Percentiles rank a stretch among this genome's conserved stretches.
Evolutionary conservation across 2,113 vertebrate species (phyloP).

Genomic region (Sebastes fasciatus): DNA sequence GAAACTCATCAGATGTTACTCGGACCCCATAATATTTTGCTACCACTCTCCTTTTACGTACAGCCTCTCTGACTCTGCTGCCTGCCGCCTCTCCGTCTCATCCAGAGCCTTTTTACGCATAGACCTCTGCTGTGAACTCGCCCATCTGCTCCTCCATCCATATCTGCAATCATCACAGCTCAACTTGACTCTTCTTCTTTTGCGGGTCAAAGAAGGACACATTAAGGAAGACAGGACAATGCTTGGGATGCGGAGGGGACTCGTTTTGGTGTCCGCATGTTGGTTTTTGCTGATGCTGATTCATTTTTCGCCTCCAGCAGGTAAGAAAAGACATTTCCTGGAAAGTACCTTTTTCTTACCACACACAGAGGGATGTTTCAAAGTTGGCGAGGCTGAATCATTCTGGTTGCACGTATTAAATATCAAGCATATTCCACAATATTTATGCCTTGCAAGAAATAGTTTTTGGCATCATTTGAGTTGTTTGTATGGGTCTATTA

Average conservation of each 20-base stretch:
- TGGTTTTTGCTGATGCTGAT: slow-evolving; percentile 69
- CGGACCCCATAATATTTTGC: slow-evolving; percentile 17
- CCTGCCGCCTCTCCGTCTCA: background rate
- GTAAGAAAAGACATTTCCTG: slow-evolving; percentile 59
- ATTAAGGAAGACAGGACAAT: slow-evolving; percentile 38
- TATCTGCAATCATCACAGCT: background rate
- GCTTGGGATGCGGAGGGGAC: slow-evolving; percentile 44
- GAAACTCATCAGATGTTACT: slow-evolving; percentile 49
- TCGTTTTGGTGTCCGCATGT: slow-evolving; percentile 43
- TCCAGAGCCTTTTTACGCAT: slow-evolving; percentile 16
- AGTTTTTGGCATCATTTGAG: background rate
- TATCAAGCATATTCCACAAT: background rate
- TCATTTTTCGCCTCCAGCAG: slow-evolving; percentile 44
- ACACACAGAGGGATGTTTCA: background rate
- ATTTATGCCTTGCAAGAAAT: background rate
- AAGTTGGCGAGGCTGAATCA: background rate
- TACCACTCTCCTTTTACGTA: background rate
- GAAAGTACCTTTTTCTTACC: background rate
- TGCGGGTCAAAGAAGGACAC: background rate
- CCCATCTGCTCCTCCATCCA: background rate
- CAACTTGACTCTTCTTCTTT: background rate
- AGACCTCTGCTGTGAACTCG: background rate
- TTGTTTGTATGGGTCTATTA: background rate
- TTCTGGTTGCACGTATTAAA: background rate
- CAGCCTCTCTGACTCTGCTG: background rate